Evolutionary conservation across 2,888 invertebrate species (phyloP).

Genomic region (Sepioteuthis lessoniana): DNA sequence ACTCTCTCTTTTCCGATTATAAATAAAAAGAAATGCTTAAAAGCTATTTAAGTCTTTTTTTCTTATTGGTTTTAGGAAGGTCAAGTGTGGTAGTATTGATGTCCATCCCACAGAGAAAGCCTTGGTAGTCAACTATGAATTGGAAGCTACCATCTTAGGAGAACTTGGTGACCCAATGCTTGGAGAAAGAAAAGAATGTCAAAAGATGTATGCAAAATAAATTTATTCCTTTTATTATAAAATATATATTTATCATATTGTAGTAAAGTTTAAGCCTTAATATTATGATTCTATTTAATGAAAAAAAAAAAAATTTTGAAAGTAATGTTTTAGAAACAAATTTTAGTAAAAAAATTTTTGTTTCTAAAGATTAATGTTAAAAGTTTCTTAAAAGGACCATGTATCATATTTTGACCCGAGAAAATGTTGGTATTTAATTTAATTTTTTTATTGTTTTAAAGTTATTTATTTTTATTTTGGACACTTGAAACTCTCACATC

Average conservation of each 20-base stretch:
- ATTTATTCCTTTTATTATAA: background rate
- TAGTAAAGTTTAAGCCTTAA: background rate
- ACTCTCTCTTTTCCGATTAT: background rate
- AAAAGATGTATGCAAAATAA: constrained; percentile 80
- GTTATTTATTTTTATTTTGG: too few species aligned
- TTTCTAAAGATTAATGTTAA: too few species aligned
- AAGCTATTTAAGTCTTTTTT: background rate
- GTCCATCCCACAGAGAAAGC: constrained; percentile 92
- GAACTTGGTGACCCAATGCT: constrained; percentile 86
- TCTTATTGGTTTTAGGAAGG: constrained; percentile 67
- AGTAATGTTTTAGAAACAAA: too few species aligned
- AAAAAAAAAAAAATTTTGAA: too few species aligned
- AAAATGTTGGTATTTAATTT: too few species aligned
- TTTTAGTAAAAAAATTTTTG: too few species aligned
- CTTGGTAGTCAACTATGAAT: constrained; percentile 88
- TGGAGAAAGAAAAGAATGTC: constrained; percentile 88
- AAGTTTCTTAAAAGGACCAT: too few species aligned
- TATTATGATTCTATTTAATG: background rate
- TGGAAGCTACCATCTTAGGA: constrained; percentile 88
- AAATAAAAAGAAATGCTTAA: background rate
- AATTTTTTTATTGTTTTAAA: too few species aligned
- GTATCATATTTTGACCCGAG: too few species aligned
- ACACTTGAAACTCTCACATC: too few species aligned
- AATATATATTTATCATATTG: background rate
- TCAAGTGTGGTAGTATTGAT: constrained; percentile 83